Percentiles rank a stretch among this genome's conserved stretches.
These are phyloP conservation scores for Erebia aethiops DNA, from an alignment of 2,888 invertebrate genomes.

Conservation along the genomic window DNA sequence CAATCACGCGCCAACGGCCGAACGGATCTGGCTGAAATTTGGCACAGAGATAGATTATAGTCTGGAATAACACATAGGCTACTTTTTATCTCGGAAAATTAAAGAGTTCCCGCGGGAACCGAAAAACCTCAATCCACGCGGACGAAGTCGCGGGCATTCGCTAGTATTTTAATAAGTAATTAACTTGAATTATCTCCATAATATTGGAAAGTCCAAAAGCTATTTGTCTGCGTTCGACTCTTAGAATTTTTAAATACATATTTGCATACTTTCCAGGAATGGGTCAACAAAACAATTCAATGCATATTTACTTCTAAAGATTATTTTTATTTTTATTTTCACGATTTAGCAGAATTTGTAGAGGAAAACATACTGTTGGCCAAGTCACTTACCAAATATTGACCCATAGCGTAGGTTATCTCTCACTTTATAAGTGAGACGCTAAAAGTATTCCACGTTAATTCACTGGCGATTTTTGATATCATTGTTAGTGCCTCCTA, in stretches of 20 bases:
- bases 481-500: slow-evolving; percentile 3
- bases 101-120: too few relatives aligned
- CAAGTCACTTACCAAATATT: slow-evolving; percentile 48
- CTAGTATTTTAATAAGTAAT: too few relatives aligned
- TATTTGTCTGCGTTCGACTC: too few relatives aligned
- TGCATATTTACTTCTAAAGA: slow-evolving; percentile 12
- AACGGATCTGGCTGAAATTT: too few relatives aligned
- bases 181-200: too few relatives aligned
- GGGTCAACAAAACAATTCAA: neutral
- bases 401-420: slow-evolving; percentile 45
- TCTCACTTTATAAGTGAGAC: slow-evolving; percentile 30
- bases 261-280: neutral
- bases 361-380: slow-evolving; percentile 7
- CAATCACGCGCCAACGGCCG: too few relatives aligned
- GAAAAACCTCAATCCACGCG: too few relatives aligned
- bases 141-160: too few relatives aligned
- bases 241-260: neutral
- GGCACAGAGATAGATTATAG: too few relatives aligned
- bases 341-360: slow-evolving; percentile 10
- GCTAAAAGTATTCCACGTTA: slow-evolving; percentile 17
- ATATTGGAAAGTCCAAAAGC: too few relatives aligned
- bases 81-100: too few relatives aligned
- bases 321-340: neutral
- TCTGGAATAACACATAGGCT: too few relatives aligned
- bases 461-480: slow-evolving; percentile 15